These are phyloP conservation scores for Liposcelis brunnea DNA, from an alignment of 2,888 invertebrate species.

Conservation along the genomic window DNA sequence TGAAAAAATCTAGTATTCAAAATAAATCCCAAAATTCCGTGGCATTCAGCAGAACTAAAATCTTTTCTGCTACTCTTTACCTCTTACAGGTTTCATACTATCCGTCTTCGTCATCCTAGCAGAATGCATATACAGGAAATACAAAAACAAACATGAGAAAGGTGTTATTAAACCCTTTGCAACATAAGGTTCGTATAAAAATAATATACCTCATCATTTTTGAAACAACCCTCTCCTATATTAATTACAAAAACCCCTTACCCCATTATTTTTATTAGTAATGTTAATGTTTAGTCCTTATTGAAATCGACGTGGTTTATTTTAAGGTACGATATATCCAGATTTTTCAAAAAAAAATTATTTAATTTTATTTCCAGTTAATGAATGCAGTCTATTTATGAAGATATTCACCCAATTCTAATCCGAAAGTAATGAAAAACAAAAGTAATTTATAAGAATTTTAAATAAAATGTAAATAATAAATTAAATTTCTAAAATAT, in stretches of 20 bases:
- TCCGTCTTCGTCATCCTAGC: constrained; percentile 28
- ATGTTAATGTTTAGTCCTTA: constrained; percentile 9
- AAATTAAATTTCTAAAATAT: no score
- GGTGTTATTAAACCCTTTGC: constrained; percentile 35
- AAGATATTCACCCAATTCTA: no score
- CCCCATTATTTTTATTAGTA: constrained; percentile 7
- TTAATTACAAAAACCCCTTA: not conserved
- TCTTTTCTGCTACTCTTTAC: no score
- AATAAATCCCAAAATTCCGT: no score
- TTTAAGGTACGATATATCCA: not conserved
- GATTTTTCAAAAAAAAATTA: no score
- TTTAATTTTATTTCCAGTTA: no score
- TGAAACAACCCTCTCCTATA: constrained; percentile 4
- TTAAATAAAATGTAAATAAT: not conserved
- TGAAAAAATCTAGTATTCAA: no score
- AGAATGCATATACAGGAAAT: constrained; percentile 31
- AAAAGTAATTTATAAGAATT: not conserved
- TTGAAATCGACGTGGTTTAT: not conserved
- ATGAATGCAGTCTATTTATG: no score
- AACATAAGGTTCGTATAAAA: constrained; percentile 20
- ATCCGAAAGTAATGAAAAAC: no score
- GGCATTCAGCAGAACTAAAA: no score
- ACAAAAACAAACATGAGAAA: constrained; percentile 26
- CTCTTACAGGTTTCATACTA: constrained; percentile 30
- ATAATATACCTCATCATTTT: not conserved